phyloP scores from a whole-genome alignment of 2,797 vertebrate genomes.

The Arctocebus calabarensis region DNA sequence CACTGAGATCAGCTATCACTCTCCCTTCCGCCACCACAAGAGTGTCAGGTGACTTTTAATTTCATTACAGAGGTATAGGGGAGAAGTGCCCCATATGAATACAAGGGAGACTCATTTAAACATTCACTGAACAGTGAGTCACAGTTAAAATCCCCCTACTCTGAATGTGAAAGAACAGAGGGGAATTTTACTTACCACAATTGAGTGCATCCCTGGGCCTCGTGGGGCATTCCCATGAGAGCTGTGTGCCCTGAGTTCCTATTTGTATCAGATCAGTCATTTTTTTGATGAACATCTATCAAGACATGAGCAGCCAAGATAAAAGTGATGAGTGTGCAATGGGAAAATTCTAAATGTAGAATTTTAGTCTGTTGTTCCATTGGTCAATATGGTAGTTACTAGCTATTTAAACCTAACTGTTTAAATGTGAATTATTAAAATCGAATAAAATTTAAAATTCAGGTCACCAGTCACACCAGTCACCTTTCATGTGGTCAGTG shows the following conservation, averaged over 20 bases:
- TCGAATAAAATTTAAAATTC: conserved; percentile 22
- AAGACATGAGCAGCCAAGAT: neutral
- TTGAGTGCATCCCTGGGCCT: conserved; percentile 51
- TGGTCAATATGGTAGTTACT: neutral
- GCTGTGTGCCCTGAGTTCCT: neutral
- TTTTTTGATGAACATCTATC: neutral
- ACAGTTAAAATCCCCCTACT: conserved; percentile 73
- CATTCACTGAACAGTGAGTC: conserved; percentile 73
- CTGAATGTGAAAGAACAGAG: conserved; percentile 41
- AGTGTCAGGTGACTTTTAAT: neutral
- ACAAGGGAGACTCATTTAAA: conserved; percentile 6
- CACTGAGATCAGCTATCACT: neutral
- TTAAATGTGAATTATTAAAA: conserved; percentile 41
- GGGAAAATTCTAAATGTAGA: neutral
- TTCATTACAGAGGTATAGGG: conserved; percentile 15
- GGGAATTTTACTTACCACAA: conserved; percentile 77
- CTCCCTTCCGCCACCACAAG: neutral
- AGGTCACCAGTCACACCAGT: neutral
- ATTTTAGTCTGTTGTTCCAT: neutral
- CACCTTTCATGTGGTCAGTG: neutral
- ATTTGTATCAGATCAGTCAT: conserved; percentile 33
- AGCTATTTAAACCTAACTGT: conserved; percentile 40
- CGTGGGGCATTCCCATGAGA: conserved; percentile 63
- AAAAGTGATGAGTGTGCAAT: neutral
- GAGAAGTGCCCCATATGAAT: neutral